These are phyloP conservation scores for Diogma glabrata DNA, from an alignment of 2,888 invertebrate species.

Conservation along the genomic window DNA sequence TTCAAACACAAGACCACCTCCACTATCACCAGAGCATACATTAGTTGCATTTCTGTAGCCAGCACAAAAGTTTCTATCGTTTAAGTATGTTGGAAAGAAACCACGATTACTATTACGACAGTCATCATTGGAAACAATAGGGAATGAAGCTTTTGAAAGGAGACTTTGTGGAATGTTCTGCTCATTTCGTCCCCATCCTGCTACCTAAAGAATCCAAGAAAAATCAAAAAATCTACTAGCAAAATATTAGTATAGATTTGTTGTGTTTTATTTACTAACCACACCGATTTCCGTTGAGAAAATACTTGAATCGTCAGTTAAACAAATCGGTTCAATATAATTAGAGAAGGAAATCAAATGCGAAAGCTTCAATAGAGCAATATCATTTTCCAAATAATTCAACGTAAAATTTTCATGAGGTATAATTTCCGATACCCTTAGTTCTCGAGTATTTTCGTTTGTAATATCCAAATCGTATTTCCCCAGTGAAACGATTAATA, in stretches of 20 bases:
- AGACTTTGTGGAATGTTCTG: neutral
- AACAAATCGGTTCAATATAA: conserved; percentile 4
- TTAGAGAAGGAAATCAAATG: neutral
- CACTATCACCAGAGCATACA: conserved; percentile 1
- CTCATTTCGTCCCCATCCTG: conserved; percentile 1
- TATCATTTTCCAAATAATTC: conserved; percentile 2
- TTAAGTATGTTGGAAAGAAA: too few relatives aligned
- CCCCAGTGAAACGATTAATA: neutral
- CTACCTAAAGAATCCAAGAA: neutral
- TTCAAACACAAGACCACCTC: neutral
- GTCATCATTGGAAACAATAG: too few relatives aligned
- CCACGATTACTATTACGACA: too few relatives aligned
- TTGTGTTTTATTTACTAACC: too few relatives aligned
- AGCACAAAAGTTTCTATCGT: neutral
- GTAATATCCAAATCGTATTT: neutral
- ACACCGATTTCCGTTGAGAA: too few relatives aligned
- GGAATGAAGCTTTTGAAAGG: neutral
- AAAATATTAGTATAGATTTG: too few relatives aligned
- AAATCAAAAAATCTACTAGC: too few relatives aligned
- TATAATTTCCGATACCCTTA: neutral
- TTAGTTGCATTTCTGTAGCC: neutral
- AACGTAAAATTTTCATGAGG: neutral
- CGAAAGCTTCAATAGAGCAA: neutral
- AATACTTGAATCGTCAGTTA: neutral
- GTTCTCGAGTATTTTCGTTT: neutral